phyloP scores from a whole-genome alignment of 2,888 invertebrate genomes.

The Molanna angustata region DNA sequence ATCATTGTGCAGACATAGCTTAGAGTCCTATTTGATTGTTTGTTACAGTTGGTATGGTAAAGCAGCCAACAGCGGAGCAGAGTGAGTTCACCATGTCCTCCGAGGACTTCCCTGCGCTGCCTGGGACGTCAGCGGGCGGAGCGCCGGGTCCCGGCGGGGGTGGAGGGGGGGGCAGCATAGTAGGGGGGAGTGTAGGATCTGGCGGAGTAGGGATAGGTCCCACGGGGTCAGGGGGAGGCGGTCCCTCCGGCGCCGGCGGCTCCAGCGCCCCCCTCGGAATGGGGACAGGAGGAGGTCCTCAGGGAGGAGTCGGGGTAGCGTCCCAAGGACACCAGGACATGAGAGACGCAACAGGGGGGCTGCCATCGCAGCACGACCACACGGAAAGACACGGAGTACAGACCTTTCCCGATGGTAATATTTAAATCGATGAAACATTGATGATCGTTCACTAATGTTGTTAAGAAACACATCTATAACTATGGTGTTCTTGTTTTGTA shows the following conservation, averaged over 20 bases:
- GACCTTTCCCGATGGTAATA: slow-evolving; percentile 86
- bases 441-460: no score
- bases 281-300: slow-evolving; percentile 7
- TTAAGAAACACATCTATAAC: no score
- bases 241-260: slow-evolving; percentile 29
- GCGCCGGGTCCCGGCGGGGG: slow-evolving; percentile 33
- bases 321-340: background rate
- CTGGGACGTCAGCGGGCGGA: slow-evolving; percentile 76
- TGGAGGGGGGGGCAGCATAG: slow-evolving; percentile 18
- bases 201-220: slow-evolving; percentile 29
- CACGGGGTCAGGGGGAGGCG: slow-evolving; percentile 37
- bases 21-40: no score
- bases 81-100: slow-evolving; percentile 97
- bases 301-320: background rate
- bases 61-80: slow-evolving; percentile 88
- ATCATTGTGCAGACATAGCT: no score
- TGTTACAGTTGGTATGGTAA: slow-evolving; percentile 83
- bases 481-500: no score
- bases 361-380: slow-evolving; percentile 37
- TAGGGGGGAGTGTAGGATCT: background rate
- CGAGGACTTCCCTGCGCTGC: slow-evolving; percentile 99
- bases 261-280: background rate
- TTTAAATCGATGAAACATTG: no score
- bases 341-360: background rate
- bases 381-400: slow-evolving; percentile 82